Base-by-base conservation (phyloP, 2,888 invertebrate species). In the Conus canariensis region DNA sequence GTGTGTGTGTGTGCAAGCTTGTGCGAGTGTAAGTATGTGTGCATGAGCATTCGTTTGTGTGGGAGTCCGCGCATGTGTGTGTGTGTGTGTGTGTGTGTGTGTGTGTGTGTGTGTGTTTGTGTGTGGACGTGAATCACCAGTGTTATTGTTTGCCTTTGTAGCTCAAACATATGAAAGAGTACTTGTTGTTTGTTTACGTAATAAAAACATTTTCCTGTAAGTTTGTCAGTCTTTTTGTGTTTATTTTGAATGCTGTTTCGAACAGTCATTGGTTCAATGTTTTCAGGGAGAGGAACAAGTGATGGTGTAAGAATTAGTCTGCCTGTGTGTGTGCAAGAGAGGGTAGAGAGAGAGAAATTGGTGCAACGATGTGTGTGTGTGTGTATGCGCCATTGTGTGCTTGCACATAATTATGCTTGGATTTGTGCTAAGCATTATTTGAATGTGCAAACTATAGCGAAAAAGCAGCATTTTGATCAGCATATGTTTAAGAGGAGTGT, bases 91-190 rank as follows among this genome's bases (percentile, higher is more conserved):
- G 30, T 30, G 77, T 14, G 14, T 30, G 30, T 77, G 77, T 77
- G 14, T 77, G 0, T 30, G 30, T 25, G 77, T 30, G 30, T 77
- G 30, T 77, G 77, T 77, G 77, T 77, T 12, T 77, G 30, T 77
- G 77, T 30, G 77, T 30, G 77, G 70, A 70, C 16, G 19, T 19
- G 77, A 45, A 6, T 80, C 77, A 80, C 30, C 10, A 2, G 30
- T 80, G 77, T 80, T 10, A 30, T 25, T 22, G 7, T 80, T 45
- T 25, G 77, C 77, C 77, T 30, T 4, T 80, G 77, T 80, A 80
- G 77, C 77, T 80, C 77, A 80, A 77, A 80, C 77, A 80, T 80
- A 80, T 80, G 77, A 80, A 45, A 80, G 77, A 45, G n/a, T 74
- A 30, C 30, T 30, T 80, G 77, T 22, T 30, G 77, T 80, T 30